Base-by-base conservation (phyloP, 2,113 vertebrate species). In the Chionodraco myersi region DNA sequence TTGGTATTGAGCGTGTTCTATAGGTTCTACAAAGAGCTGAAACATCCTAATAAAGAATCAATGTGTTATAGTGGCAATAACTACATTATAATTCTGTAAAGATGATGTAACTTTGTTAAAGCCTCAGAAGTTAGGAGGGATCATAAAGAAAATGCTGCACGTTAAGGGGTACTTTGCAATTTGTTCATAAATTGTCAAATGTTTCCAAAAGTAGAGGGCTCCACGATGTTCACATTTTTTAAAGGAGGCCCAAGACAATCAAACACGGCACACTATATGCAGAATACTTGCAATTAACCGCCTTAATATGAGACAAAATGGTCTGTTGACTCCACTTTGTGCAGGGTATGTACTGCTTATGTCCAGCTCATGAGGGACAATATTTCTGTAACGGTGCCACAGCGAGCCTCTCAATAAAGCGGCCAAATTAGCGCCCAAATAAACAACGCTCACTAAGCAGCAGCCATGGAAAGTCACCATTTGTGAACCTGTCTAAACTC, bases 331-430 rank as follows among this genome's bases (percentile, higher is more conserved):
- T 56, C 0, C 15, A 75, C 67, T 76, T 82, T 72, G 72, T 75
- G 72, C 88, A 75, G 80, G 18, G 70, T 79, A 83, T 90, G 88
- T 82, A 78, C 65, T 45, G 75, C 84, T 73, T 30, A 60, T 11
- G 75, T 88, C 80, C 80, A 79, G 51, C 86, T 84, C 10, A 15
- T 75, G 83, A 64, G 93, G 95, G 95, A 96, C 96, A 96, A 95
- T 95, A 96, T 96, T 95, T 96, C 95, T 95, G 96, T 95, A 94
- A 93, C 95, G 93, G 94, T 93, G 93, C 95, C 94, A 89, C 95
- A 89, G 95, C 94, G 93, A 96, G 95, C 95, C 94, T 95, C 95
- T 95, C 96, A 95, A 96, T 95, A 96, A 96, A 96, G 94, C 94
- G 86, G 95, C 94, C 96, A 95, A 96, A 96, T 96, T 94, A 96